phyloP scores from a whole-genome alignment of 37 sponge, comb jelly and placozoan genomes.

The Halichondria panicea region DNA sequence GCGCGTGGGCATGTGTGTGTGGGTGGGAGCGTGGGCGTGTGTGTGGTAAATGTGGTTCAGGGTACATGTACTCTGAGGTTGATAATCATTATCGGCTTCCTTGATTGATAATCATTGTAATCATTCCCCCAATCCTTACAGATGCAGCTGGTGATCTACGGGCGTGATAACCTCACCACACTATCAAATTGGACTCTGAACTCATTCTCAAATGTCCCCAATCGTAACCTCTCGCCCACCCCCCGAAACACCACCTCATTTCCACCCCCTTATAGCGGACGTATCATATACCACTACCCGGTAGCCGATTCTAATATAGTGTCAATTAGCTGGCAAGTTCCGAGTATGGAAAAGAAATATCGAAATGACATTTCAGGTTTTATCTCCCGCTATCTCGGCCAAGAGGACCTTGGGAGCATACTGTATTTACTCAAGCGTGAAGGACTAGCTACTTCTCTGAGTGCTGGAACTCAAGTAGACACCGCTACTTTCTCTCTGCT shows the following conservation, averaged over 20 bases:
- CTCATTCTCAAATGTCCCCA: constrained; percentile 68
- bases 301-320: constrained; percentile 30
- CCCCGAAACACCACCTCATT: constrained; percentile 32
- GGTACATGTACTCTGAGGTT: neutral
- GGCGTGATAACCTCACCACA: constrained; percentile 50
- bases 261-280: constrained; percentile 26
- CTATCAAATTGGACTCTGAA: constrained; percentile 40
- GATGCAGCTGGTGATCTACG: constrained; percentile 90
- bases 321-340: constrained; percentile 55
- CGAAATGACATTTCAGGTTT: constrained; percentile 16
- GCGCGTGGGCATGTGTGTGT: too few species aligned
- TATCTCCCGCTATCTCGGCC: constrained; percentile 45
- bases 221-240: constrained; percentile 31
- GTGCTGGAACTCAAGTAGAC: constrained; percentile 20
- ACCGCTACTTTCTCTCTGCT: constrained; percentile 47
- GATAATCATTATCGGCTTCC: neutral
- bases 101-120: neutral
- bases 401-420: constrained; percentile 54
- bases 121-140: constrained; percentile 21
- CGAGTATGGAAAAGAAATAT: constrained; percentile 17
- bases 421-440: constrained; percentile 11
- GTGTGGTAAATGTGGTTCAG: neutral
- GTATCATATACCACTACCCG: constrained; percentile 41
- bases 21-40: neutral
- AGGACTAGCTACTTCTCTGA: constrained; percentile 26